Percentiles rank a stretch among this genome's conserved stretches.
These are phyloP conservation scores for Danio kyathit DNA, from an alignment of 2,797 vertebrate species.

Conservation along the genomic window DNA sequence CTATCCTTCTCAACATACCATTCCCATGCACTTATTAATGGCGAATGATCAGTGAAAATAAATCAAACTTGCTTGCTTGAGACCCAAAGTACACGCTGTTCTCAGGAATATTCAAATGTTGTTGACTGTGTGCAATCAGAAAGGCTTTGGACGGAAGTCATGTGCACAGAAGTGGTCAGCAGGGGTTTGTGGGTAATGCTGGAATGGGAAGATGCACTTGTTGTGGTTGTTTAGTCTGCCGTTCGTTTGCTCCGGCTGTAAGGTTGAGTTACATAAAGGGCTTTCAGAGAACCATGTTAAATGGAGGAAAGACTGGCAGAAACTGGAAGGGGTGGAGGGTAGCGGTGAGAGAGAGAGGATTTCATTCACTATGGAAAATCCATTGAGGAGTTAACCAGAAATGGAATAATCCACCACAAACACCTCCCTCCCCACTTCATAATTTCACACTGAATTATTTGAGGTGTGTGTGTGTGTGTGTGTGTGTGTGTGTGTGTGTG, in stretches of 20 bases:
- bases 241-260: conserved; percentile 14
- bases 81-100: conserved; percentile 21
- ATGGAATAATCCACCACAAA: conserved; percentile 38
- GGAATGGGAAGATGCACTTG: conserved; percentile 37
- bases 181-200: conserved; percentile 42
- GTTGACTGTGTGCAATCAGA: conserved; percentile 18
- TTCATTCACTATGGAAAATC: conserved; percentile 36
- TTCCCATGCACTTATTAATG: not conserved
- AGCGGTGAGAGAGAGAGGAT: conserved; percentile 2
- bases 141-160: conserved; percentile 20
- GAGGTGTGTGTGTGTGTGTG: conserved; percentile 28
- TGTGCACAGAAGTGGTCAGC: conserved; percentile 31
- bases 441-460: conserved; percentile 53
- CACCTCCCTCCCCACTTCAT: conserved; percentile 24
- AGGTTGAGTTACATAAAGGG: conserved; percentile 54
- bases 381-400: conserved; percentile 44
- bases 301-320: conserved; percentile 11
- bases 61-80: not conserved
- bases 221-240: conserved; percentile 41
- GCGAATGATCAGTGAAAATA: not conserved
- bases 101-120: conserved; percentile 21
- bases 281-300: conserved; percentile 34
- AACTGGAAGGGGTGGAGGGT: conserved; percentile 2
- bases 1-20: not conserved
- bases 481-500: conserved; percentile 13